These are phyloP conservation scores for Psammodynastes pulverulentus DNA, from an alignment of 2,113 vertebrate species.

Conservation along the genomic window DNA sequence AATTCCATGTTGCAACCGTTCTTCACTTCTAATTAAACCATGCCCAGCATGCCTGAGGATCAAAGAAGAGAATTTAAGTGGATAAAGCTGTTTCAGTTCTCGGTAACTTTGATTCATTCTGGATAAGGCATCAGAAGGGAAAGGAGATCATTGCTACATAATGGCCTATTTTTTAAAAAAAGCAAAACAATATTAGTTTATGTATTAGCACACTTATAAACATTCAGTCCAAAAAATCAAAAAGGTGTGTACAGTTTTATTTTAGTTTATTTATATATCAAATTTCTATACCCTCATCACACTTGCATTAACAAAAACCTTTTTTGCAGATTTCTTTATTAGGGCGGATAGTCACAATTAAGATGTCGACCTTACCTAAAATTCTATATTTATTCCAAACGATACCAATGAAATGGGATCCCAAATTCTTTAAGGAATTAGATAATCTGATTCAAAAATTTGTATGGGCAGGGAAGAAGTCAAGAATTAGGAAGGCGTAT, in stretches of 20 bases:
- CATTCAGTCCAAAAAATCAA: not conserved
- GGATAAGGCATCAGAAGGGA: constrained; percentile 7
- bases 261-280: not conserved
- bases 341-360: too few relatives aligned
- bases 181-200: not conserved
- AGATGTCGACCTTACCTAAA: too few relatives aligned
- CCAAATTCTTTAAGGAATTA: too few relatives aligned
- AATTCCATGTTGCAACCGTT: not conserved
- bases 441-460: too few relatives aligned
- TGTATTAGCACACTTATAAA: not conserved
- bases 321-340: too few relatives aligned
- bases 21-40: constrained; percentile 38
- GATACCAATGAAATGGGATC: too few relatives aligned
- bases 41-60: constrained; percentile 16
- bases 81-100: constrained; percentile 31
- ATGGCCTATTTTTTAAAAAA: not conserved
- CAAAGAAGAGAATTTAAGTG: constrained; percentile 25
- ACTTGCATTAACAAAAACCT: not conserved
- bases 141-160: constrained; percentile 8
- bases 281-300: not conserved
- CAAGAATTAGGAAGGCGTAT: too few relatives aligned
- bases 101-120: constrained; percentile 26
- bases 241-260: not conserved
- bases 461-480: too few relatives aligned
- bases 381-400: too few relatives aligned